Evolutionary conservation across 2,888 invertebrate species (phyloP).

Genomic region (Drosophila colorata): DNA sequence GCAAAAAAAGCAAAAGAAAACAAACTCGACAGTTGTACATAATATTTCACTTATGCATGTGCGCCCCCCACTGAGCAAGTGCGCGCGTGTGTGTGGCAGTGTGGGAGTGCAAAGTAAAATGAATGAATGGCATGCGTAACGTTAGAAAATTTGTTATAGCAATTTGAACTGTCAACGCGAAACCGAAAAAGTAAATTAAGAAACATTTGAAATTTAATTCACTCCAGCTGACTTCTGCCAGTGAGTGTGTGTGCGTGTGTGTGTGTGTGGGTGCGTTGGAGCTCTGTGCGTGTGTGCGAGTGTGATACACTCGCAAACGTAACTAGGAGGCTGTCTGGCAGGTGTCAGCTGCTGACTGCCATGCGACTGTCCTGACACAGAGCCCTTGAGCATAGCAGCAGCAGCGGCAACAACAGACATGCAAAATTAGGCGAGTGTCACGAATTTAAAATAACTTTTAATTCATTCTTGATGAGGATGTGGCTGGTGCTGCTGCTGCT

Average conservation of each 20-base stretch:
- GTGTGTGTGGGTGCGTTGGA: no score
- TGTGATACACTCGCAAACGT: slow-evolving; percentile 51
- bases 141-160: slow-evolving; percentile 80
- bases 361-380: slow-evolving; percentile 53
- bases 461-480: slow-evolving; percentile 81
- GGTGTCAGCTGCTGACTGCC: slow-evolving; percentile 68
- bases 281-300: slow-evolving; percentile 4
- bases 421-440: slow-evolving; percentile 81
- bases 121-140: slow-evolving; percentile 75
- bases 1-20: slow-evolving; percentile 49
- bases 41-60: slow-evolving; percentile 80
- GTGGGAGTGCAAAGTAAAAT: slow-evolving; percentile 58
- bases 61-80: slow-evolving; percentile 44
- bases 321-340: slow-evolving; percentile 63
- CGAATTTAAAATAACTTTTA: slow-evolving; percentile 83
- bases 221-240: slow-evolving; percentile 52
- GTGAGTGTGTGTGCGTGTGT: slow-evolving; percentile 9
- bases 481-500: slow-evolving; percentile 39
- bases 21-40: slow-evolving; percentile 78
- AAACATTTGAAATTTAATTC: slow-evolving; percentile 80
- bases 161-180: slow-evolving; percentile 80
- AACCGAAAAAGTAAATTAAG: slow-evolving; percentile 81
- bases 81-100: slow-evolving; percentile 14
- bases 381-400: slow-evolving; percentile 62
- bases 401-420: slow-evolving; percentile 45